Evolutionary conservation across 2,113 vertebrate genomes (phyloP).

Genomic region (Bos taurus): ARS-UCD2.0 NC_037347.1:763001-763500

Average conservation of each 20-base stretch:
- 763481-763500: not conserved
- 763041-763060: not conserved
- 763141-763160: not conserved
- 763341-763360: not conserved
- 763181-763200: not conserved
- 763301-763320: not conserved
- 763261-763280: not conserved
- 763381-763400: not conserved
- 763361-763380: not conserved
- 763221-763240: not conserved
- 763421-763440: not conserved
- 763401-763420: not conserved
- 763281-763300: not conserved
- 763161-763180: not conserved
- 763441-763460: not conserved
- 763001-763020: not conserved
- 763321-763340: not conserved
- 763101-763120: not conserved
- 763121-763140: not conserved
- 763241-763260: not conserved
- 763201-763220: not conserved
- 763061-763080: not conserved
- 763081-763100: not conserved
- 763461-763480: not conserved
- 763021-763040: not conserved